Evolutionary conservation across 2,888 invertebrate genomes (phyloP), one percentile per base, ranked within the genome.

Genomic region (Alloplasta piceator): DNA sequence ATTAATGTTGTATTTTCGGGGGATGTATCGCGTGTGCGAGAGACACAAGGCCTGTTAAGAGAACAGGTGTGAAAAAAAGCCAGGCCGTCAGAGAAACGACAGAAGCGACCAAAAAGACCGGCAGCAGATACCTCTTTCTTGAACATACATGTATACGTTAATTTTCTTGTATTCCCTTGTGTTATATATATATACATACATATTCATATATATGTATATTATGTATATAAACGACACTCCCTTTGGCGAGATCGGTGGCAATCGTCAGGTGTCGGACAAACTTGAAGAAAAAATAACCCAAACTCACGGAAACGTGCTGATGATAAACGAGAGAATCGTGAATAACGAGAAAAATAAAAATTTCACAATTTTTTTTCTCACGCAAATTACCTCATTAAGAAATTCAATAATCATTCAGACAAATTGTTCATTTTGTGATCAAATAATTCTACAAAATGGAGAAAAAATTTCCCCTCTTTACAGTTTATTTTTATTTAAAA

Each of bases 231-330:
- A 26, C 26, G 26, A 26, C 26, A 36, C 26, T 12, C n/a, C 38
- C 10, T 55, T 41, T 48, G 46, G 46, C 26, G 38, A 4, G 12
- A 50, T 60, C 46, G 46, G 43, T 60, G 16, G 38, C n/a, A 12
- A 48, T 14, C 55, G 77, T 77, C 77, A 81, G 77, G 73, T 81
- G 80, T 81, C 73, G 63, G 80, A 81, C 10, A 38, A 60, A 68
- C 60, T 9, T 50, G 67, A 63, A 50, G 12, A 52, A 12, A 52
- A 14, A 46, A 12, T 7, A 52, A 52, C 52, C 26, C 26, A 26
- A 55, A 72, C 58, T 55, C 56, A 56, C 66, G 50, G 10, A 50
- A 50, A 41, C 14, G 26, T 14, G 55, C n/a, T 10, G 12, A 50
- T n/a, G 39, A 39, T 48, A 60, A 48, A 70, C 43, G 16, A 43